A percentile compares a stretch with the other conserved stretches of the same genome.
phyloP scores from a whole-genome alignment of 2,888 invertebrate species.

The Lochmaea crataegi region DNA sequence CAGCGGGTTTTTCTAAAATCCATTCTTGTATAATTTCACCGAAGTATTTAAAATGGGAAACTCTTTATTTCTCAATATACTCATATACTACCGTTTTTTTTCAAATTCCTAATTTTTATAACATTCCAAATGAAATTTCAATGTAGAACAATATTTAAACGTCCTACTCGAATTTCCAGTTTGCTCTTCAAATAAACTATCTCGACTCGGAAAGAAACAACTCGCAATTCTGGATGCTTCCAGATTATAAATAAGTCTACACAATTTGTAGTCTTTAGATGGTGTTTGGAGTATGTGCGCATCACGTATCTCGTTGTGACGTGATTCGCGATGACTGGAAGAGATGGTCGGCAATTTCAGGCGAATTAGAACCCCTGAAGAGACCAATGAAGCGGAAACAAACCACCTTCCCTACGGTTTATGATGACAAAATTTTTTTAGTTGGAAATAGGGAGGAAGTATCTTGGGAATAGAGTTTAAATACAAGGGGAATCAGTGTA shows the following conservation, averaged over 20 bases:
- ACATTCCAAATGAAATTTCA: too few species aligned
- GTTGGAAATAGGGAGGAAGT: neutral
- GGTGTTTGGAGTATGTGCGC: constrained; percentile 43
- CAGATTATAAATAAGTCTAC: constrained; percentile 41
- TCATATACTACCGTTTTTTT: too few species aligned
- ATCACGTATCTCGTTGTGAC: constrained; percentile 44
- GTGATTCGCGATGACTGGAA: constrained; percentile 52
- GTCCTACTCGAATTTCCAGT: neutral
- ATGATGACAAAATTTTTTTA: constrained; percentile 27
- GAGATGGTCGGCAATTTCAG: constrained; percentile 54
- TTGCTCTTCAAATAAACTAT: constrained; percentile 20
- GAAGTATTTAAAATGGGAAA: too few species aligned
- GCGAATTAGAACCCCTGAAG: constrained; percentile 52
- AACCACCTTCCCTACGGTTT: constrained; percentile 45
- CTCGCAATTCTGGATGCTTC: constrained; percentile 32
- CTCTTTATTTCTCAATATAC: too few species aligned
- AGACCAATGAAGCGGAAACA: constrained; percentile 53
- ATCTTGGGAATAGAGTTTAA: neutral
- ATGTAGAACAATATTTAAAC: neutral
- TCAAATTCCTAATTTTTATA: too few species aligned
- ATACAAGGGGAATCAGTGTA: neutral
- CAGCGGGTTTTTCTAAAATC: too few species aligned
- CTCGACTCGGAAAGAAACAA: constrained; percentile 12
- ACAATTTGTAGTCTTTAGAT: constrained; percentile 47
- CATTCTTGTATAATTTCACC: too few species aligned